Conservation (phyloP, 2,113 vertebrate genomes). For the Pluvianellus socialis region DNA sequence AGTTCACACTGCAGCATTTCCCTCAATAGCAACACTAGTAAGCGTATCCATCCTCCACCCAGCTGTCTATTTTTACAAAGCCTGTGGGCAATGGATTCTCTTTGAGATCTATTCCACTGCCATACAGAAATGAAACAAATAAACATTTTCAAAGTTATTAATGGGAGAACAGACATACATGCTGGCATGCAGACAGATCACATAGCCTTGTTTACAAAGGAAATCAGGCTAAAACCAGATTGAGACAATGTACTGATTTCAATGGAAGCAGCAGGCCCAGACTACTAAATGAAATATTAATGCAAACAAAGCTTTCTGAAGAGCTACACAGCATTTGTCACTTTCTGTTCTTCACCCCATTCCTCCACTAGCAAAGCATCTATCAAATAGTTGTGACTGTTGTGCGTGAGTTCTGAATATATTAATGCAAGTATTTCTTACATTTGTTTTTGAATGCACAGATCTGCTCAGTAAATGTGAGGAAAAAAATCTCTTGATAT, state of each 20-base stretch:
- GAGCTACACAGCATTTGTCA: neutral
- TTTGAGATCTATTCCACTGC: neutral
- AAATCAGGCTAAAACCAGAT: neutral
- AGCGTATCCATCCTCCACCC: neutral
- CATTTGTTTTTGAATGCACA: slow-evolving; percentile 33
- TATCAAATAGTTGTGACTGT: neutral
- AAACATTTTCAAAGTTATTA: neutral
- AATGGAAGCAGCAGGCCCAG: neutral
- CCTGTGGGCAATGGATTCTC: neutral
- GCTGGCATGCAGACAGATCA: neutral
- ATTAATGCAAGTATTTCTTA: neutral
- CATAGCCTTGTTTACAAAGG: neutral
- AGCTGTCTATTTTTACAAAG: neutral
- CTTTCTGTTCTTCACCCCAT: neutral
- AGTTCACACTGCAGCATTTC: neutral
- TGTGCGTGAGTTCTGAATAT: neutral
- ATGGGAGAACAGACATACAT: neutral
- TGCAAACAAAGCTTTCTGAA: neutral
- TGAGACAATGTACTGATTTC: neutral
- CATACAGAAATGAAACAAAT: neutral
- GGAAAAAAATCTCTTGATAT: neutral
- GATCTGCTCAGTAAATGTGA: neutral
- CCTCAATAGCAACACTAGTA: neutral
- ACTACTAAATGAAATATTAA: neutral
- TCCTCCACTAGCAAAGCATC: neutral